phyloP scores from a whole-genome alignment of 2,113 vertebrate species.

The Zosterops hypoxanthus region DNA sequence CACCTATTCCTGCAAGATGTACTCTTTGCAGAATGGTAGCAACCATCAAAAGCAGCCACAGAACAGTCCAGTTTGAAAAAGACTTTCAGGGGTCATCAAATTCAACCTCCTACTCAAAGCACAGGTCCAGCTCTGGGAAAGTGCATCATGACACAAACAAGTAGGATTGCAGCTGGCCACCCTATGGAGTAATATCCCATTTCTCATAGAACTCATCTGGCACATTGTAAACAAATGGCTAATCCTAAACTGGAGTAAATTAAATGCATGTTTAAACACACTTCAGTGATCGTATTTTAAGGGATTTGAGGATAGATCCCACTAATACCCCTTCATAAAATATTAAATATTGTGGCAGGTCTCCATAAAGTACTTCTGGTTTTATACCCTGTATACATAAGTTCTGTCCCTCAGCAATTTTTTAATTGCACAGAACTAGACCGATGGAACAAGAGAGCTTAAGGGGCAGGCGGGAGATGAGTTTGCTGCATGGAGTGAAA shows the following conservation, averaged over 20 bases:
- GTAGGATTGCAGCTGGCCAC: neutral
- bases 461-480: rapidly evolving
- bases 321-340: neutral
- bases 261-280: neutral
- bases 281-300: neutral
- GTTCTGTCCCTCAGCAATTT: neutral
- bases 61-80: neutral
- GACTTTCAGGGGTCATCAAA: neutral
- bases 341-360: neutral
- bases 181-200: neutral
- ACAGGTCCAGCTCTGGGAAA: neutral
- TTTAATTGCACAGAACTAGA: neutral
- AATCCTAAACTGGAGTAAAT: neutral
- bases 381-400: neutral
- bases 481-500: neutral
- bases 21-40: neutral
- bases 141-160: neutral
- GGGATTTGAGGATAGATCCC: neutral
- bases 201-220: neutral
- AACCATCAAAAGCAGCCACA: neutral
- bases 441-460: neutral
- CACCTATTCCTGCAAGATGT: neutral
- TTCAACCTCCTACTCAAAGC: neutral
- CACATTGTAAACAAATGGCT: neutral
- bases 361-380: neutral